These are phyloP conservation scores for Oreochromis tanganicae DNA, from an alignment of 2,113 vertebrate species.

Conservation along the genomic window DNA sequence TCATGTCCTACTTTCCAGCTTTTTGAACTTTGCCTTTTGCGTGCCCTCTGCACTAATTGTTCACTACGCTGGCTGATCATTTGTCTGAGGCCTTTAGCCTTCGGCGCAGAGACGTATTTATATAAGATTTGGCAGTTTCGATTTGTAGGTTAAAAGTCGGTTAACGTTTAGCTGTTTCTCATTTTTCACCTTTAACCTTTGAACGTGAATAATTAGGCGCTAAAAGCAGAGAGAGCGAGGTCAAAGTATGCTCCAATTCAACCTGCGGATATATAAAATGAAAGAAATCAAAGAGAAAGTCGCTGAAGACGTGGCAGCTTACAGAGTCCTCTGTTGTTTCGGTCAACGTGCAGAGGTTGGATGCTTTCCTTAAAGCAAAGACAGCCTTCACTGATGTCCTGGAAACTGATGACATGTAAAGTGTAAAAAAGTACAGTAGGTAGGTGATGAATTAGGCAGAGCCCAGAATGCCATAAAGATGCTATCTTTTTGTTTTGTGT, in stretches of 20 bases:
- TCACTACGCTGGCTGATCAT: neutral
- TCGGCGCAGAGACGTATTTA: accelerated
- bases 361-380: neutral
- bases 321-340: neutral
- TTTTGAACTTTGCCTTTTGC: neutral
- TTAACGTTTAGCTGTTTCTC: neutral
- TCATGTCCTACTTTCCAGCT: neutral
- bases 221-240: neutral
- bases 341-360: neutral
- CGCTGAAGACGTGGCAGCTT: neutral
- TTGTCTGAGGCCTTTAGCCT: neutral
- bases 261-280: neutral
- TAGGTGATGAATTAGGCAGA: too few species aligned
- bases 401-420: neutral
- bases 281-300: neutral
- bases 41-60: neutral
- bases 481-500: too few species aligned
- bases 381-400: neutral
- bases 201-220: accelerated
- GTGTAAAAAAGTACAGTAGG: too few species aligned
- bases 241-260: neutral
- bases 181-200: neutral
- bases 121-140: neutral
- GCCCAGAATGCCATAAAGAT: too few species aligned
- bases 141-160: neutral